Evolutionary conservation across 2,888 invertebrate species (phyloP), one percentile per base, ranked within the genome.

Genomic region (Trichogramma dendrolimi): DNA sequence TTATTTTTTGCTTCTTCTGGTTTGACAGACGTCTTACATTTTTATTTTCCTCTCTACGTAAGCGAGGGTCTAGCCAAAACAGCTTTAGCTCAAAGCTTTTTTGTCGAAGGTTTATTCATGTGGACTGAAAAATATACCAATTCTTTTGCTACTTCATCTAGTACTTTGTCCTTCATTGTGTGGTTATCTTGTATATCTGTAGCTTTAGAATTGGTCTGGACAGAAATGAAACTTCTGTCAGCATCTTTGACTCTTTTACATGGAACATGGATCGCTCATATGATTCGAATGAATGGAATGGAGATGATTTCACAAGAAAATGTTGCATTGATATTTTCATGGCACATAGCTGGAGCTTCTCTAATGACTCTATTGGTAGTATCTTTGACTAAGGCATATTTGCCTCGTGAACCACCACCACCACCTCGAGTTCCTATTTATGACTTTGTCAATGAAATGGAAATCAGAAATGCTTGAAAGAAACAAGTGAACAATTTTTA

Each of bases 1-100:
- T 71, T 80, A 0, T 79, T 80, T 59, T 80, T 80, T 62, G 79
- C 79, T 4, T 75, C 80, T 57, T 79, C 79, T 56, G 80, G 80
- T 6, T 69, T 80, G 1, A 76, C 79, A 4, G 80, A 80, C 62
- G 75, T 80, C 6, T 66, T 80, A 4, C 73, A 76, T 56, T 79
- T 79, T 69, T 79, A 79, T 64, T 80, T 78, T 64, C 77, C 78
- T 4, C 72, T 70, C 11, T 75, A 74, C 51, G 71, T 80, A 11
- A 77, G 78, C 5, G 70, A 70, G 41, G 79, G 79, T 4, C 65
- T 80, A 6, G 73, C 75, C 4, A 77, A 79, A 67, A 70, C 79
- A 61, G 74, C 76, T 0, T 67, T 80, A 1, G 78, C 77, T 4
- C 74, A 79, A 48, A 77, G 79, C 11, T 80, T 80, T 62, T 74